Evolutionary conservation across 2,113 vertebrate genomes (phyloP), one percentile per base, ranked within the genome.

Genomic region (Mellivora capensis): DNA sequence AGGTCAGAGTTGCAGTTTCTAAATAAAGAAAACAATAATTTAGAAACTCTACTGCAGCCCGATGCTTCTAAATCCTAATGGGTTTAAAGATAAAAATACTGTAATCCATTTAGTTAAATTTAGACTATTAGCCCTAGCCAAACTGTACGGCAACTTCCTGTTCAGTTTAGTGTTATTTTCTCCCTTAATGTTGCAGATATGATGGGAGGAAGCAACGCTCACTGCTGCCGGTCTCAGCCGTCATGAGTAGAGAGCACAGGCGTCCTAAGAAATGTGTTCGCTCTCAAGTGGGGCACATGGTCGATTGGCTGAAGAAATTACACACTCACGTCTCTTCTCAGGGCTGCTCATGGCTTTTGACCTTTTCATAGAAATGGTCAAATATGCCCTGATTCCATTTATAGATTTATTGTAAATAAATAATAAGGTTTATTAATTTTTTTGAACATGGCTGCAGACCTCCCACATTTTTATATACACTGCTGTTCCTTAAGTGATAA

Each of bases 201-300:
- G 3, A 79, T 79, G 64, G 59, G 44, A 85, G 77, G 25, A 34
- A 69, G 52, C 25, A 31, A 39, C 42, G 5, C 15, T 27, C 57
- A 4, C 15, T 21, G 17, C 10, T 31, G 71, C 31, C 44, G 6
- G 18, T 64, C n/a, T 39, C 21, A 8, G 14, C 0, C 14, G 0
- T 31, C 37, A 34, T 2, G 6, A 44, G 31, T 21, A 25, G 52
- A 57, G 39, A 87, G 9, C 1, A 18, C 1, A 18, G 44, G 27
- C 1, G 0, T 0, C 2, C n/a, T 13, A 18, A 59, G 74, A 34
- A 29, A 31, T 12, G 7, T 8, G 39, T 6, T 59, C 31, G 8
- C 67, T 25, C n/a, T 27, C 74, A n/a, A 1, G 0, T 0, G 8
- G 25, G 44, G 44, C 39, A 3, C 25, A 0, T 0, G 4, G 61